Base-by-base conservation (phyloP, 2,113 vertebrate species). In the Thalassarche chlororhynchos region DNA sequence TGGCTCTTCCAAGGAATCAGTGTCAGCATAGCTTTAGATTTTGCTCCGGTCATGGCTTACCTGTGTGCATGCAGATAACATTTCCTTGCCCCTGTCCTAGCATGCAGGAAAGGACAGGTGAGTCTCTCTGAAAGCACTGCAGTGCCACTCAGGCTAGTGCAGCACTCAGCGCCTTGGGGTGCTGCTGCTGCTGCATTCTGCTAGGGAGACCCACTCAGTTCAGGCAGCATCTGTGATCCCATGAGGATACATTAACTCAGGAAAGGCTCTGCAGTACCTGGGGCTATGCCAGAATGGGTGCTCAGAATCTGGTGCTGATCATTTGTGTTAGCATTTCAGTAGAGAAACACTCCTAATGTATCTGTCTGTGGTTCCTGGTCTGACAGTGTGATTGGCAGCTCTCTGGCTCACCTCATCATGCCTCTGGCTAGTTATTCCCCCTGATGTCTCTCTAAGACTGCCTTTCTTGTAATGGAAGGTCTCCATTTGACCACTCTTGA, bases 51-150 rank as follows among this genome's bases (percentile, higher is more conserved):
- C 61, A 6, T 14, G 52, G 32, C 38, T 80, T 72, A 23, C n/a
- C 40, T 72, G 7, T 69, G 23, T 64, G 44, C 8, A 12, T 32
- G 55, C 34, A 69, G 26, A 16, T 24, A 28, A 8, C 0, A 0
- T 86, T 90, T 86, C 34, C 17, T 65, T 65, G 24, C 49, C 80
- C 32, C n/a, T 68, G 19, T 76, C 13, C 15, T 79, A 38, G 32
- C 52, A n/a, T 6, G 25, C 28, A 51, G 65, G 70, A 72, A 32
- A 38, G 87, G 44, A 36, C 40, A 55, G 62, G 76, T 32, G 71
- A 92, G 71, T 84, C 34, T 62, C 54, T 52, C 61, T 1, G 0
- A 42, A 42, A 79, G n/a, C 38, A 7, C 72, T 58, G 85, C 42
- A 54, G 28, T 52, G 46, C 34, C 28, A 8, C 51, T 69, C 38